These are phyloP conservation scores for Tachycineta bicolor DNA, from an alignment of 2,113 vertebrate genomes.

Conservation along the genomic window DNA sequence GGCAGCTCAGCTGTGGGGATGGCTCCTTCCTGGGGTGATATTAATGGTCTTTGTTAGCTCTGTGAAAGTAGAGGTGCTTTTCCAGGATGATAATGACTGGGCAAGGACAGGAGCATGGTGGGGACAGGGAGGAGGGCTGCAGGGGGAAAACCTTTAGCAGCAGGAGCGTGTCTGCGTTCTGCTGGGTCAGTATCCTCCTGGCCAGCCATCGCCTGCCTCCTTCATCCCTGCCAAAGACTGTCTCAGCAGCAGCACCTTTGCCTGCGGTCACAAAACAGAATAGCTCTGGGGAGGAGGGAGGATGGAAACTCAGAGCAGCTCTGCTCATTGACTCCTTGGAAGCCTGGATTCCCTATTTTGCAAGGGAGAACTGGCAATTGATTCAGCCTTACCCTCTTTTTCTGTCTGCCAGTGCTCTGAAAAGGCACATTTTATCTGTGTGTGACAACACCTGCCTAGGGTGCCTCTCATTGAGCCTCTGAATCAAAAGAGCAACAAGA, in stretches of 20 bases:
- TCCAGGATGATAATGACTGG: neutral
- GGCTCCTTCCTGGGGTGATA: neutral
- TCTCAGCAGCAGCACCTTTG: neutral
- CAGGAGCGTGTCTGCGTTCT: accelerated
- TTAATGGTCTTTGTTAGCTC: neutral
- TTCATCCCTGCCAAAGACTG: neutral
- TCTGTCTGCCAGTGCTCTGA: conserved; percentile 45
- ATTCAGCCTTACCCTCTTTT: conserved; percentile 54
- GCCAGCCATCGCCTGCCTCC: neutral
- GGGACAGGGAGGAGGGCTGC: neutral
- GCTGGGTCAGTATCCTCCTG: neutral
- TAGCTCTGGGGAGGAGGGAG: conserved; percentile 23
- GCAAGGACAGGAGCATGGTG: neutral
- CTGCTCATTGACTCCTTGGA: conserved; percentile 1
- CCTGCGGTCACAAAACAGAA: conserved; percentile 17
- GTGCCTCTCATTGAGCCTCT: conserved; percentile 66
- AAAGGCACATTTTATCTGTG: conserved; percentile 74
- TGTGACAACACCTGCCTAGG: conserved; percentile 76
- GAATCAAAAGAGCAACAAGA: conserved; percentile 82
- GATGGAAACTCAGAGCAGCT: conserved; percentile 8
- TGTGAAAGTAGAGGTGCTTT: neutral
- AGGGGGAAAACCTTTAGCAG: neutral
- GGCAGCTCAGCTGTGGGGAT: neutral
- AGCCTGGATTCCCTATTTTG: conserved; percentile 45
- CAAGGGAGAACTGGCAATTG: conserved; percentile 66